Evolutionary conservation across 2,113 vertebrate species (phyloP).

Genomic region (Canis aureus): DNA sequence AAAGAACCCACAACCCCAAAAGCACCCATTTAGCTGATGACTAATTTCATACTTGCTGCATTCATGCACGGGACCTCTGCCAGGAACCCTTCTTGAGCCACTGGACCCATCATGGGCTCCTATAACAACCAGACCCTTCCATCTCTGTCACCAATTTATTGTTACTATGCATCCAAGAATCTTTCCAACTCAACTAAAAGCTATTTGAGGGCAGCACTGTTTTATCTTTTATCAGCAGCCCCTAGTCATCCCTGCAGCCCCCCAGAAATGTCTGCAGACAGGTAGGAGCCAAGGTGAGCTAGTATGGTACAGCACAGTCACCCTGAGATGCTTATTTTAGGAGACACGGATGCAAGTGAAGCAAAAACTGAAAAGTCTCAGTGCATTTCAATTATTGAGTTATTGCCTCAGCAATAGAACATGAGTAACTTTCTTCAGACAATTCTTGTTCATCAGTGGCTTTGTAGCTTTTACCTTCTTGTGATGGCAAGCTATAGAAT

Average conservation of each 20-base stretch:
- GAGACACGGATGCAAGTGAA: background rate
- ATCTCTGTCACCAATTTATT: background rate
- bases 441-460: background rate
- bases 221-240: background rate
- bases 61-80: accelerated
- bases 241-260: accelerated
- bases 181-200: background rate
- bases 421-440: background rate
- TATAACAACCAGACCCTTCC: background rate
- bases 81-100: too few relatives aligned
- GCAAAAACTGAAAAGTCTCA: background rate
- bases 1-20: background rate
- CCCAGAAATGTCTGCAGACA: too few relatives aligned
- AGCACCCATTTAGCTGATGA: background rate
- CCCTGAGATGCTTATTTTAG: accelerated
- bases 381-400: background rate
- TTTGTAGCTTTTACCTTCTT: background rate
- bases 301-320: accelerated
- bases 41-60: background rate
- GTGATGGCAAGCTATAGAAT: background rate
- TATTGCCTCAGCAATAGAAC: background rate
- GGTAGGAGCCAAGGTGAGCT: background rate
- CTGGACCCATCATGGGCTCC: background rate
- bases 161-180: accelerated
- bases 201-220: background rate